Evolutionary conservation across 64 coral and sea anemone species (phyloP).

Genomic region (Montipora cactus): DNA sequence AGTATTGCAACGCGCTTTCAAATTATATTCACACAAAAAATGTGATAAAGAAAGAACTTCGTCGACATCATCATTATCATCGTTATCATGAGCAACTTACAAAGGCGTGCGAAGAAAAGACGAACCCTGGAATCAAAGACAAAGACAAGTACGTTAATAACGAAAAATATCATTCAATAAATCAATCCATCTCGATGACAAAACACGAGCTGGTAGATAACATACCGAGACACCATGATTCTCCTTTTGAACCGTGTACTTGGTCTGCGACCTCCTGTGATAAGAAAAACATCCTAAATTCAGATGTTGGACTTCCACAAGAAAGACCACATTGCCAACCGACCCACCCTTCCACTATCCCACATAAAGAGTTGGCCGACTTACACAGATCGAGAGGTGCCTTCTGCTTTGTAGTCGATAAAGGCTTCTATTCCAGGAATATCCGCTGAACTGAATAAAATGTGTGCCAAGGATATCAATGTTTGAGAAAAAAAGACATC

Average conservation of each 20-base stretch:
- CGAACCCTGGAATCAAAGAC: not conserved
- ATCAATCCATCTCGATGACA: too few relatives aligned
- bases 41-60: not conserved
- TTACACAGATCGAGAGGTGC: constrained; percentile 16
- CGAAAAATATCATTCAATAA: not conserved
- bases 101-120: not conserved
- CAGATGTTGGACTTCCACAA: not conserved
- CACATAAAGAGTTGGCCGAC: not conserved
- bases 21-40: not conserved
- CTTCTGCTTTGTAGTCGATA: constrained; percentile 30
- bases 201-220: not conserved
- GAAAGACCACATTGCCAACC: not conserved
- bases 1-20: too few relatives aligned
- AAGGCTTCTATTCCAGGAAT: constrained; percentile 39
- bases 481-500: too few relatives aligned
- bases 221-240: not conserved
- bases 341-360: too few relatives aligned
- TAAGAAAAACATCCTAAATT: not conserved
- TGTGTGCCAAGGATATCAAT: not conserved
- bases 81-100: not conserved
- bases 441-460: constrained; percentile 15
- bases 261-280: not conserved
- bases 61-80: too few relatives aligned
- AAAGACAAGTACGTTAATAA: not conserved
- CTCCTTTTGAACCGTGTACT: constrained; percentile 18